These are phyloP conservation scores for Periplaneta americana DNA, from an alignment of 1,140 invertebrate genomes.

Conservation along the genomic window DNA sequence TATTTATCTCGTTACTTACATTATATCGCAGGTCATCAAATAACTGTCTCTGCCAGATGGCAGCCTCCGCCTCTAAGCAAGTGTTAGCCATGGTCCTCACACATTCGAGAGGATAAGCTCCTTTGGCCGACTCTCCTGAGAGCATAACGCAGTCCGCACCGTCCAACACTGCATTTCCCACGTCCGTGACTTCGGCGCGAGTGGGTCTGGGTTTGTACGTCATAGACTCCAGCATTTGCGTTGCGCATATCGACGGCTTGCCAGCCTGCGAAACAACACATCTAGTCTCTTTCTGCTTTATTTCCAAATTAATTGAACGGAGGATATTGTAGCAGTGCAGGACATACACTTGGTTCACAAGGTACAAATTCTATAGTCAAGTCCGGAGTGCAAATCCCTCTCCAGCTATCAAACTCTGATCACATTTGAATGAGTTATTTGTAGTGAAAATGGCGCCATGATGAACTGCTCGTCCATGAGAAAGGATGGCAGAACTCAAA, in stretches of 20 bases:
- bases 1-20: neutral
- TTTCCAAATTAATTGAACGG: too few relatives aligned
- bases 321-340: too few relatives aligned
- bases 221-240: slow-evolving; percentile 68
- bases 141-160: slow-evolving; percentile 71
- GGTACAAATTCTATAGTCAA: too few relatives aligned
- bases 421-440: too few relatives aligned
- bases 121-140: slow-evolving; percentile 68
- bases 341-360: too few relatives aligned
- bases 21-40: slow-evolving; percentile 62
- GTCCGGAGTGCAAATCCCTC: too few relatives aligned
- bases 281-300: too few relatives aligned
- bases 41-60: slow-evolving; percentile 69
- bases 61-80: slow-evolving; percentile 77
- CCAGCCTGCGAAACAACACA: slow-evolving; percentile 36
- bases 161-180: slow-evolving; percentile 72
- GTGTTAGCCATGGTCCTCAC: slow-evolving; percentile 61
- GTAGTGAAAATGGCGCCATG: too few relatives aligned
- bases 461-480: too few relatives aligned
- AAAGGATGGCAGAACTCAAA: too few relatives aligned
- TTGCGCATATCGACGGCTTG: slow-evolving; percentile 63
- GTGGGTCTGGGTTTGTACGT: slow-evolving; percentile 59
- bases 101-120: slow-evolving; percentile 57
- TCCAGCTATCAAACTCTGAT: too few relatives aligned
- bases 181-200: slow-evolving; percentile 62